Conservation (phyloP, 1,140 invertebrate genomes). For the Panonychus citri region DNA sequence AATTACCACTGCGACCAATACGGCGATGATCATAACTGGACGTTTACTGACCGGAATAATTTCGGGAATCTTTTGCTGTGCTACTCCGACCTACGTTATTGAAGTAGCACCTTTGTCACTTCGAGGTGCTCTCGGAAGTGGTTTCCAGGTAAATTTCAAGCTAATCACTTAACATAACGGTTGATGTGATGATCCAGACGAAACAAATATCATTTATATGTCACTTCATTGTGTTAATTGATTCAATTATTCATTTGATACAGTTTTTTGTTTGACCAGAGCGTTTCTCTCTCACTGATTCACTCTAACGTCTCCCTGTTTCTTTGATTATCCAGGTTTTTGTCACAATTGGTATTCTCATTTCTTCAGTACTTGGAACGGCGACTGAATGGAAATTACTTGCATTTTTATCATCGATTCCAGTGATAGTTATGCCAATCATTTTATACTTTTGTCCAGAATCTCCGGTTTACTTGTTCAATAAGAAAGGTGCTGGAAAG, state of each 20-base stretch:
- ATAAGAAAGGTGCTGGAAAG: not conserved
- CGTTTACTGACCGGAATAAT: conserved; percentile 37
- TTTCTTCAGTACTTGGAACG: not conserved
- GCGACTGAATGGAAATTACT: conserved; percentile 1
- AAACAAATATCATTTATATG: too few relatives aligned
- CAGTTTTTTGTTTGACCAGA: too few relatives aligned
- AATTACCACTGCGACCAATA: conserved; percentile 37
- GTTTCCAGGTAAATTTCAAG: conserved; percentile 47
- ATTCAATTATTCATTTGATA: too few relatives aligned
- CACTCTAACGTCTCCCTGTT: too few relatives aligned
- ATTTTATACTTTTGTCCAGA: conserved; percentile 5
- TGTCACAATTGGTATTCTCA: not conserved
- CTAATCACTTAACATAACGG: too few relatives aligned
- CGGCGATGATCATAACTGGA: conserved; percentile 33
- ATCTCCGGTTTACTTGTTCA: conserved; percentile 2
- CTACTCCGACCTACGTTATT: conserved; percentile 52
- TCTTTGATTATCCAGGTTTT: too few relatives aligned
- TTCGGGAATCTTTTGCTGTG: conserved; percentile 33
- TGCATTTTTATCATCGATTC: not conserved
- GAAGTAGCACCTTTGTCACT: conserved; percentile 65
- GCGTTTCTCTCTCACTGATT: too few relatives aligned
- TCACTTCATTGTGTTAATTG: too few relatives aligned
- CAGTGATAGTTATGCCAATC: conserved; percentile 4
- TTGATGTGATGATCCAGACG: too few relatives aligned
- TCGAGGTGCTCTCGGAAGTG: conserved; percentile 50